Conservation (phyloP, 2,888 invertebrate species). For the Netelia virgata region DNA sequence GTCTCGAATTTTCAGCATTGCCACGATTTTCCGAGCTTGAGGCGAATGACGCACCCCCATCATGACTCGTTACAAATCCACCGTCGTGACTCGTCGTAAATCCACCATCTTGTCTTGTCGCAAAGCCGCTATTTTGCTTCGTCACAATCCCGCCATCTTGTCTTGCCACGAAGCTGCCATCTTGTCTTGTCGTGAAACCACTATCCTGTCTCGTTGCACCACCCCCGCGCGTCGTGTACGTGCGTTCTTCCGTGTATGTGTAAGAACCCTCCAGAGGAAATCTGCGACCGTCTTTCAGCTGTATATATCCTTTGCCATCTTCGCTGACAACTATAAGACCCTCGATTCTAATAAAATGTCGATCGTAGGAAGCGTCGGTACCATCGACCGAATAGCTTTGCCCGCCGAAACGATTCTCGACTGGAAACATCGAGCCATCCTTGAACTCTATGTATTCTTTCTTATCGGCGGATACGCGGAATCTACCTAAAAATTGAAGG, state of each 20-base stretch:
- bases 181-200: neutral
- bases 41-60: constrained; percentile 3
- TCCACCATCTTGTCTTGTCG: neutral
- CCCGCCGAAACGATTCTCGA: constrained; percentile 76
- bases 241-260: constrained; percentile 74
- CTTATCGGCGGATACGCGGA: constrained; percentile 73
- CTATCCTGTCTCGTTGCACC: constrained; percentile 24
- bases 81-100: neutral
- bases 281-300: constrained; percentile 76
- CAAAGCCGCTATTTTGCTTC: neutral
- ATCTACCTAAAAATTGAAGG: constrained; percentile 77
- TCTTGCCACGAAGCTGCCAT: neutral
- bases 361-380: constrained; percentile 58
- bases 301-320: constrained; percentile 75
- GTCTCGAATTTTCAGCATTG: constrained; percentile 26
- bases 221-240: constrained; percentile 71
- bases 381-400: constrained; percentile 70
- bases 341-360: constrained; percentile 72
- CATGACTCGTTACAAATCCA: neutral
- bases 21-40: constrained; percentile 22
- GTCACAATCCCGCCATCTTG: neutral
- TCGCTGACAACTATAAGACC: constrained; percentile 77
- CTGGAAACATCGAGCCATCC: constrained; percentile 77
- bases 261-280: constrained; percentile 79
- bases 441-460: constrained; percentile 79